Base-by-base conservation (phyloP, 2,113 vertebrate genomes). In the Cavia aperea region DNA sequence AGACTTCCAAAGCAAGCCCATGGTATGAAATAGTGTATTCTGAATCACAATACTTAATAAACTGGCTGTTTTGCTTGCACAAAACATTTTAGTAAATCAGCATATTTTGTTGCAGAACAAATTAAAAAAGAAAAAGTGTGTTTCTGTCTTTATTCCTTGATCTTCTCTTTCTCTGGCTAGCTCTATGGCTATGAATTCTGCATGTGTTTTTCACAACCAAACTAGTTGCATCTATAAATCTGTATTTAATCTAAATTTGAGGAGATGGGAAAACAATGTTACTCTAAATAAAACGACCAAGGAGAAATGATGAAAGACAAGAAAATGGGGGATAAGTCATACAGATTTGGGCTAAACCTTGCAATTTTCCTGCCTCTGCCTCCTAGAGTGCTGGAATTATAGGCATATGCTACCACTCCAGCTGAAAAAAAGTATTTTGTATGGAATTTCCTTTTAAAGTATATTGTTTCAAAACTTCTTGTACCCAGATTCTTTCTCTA, bases 1-100 rank as follows among this genome's bases (percentile, higher is more conserved):
- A 81, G 54, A 92, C 83, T 93, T 88, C n/a, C 43, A 54, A 96
- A 94, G 29, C 78, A 73, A 31, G 66, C 81, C 73, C 2, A 33
- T 18, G 26, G 10, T 43, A n/a, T 51, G 60, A 87, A 94, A 86
- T 54, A 90, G 21, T 49, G 29, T 93, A 85, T 92, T 92, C 36
- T 63, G 43, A 94, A 93, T 54, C 26, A 73, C 15, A 33, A 36
- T 72, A 13, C 49, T 90, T 81, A 89, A 90, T 77, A 83, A 88
- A 84, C 33, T 81, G 43, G 54, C 58, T 70, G 51, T 83, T 56
- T 93, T 26, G 24, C 51, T 94, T 86, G 33, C 60, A 91, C 58
- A 89, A 70, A 90, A 70, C 18, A 72, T 88, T 94, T 81, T 65
- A 82, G 13, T n/a, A 78, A 92, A 1, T 66, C 15, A 58, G 75